Evolutionary conservation across 2,888 invertebrate species (phyloP).

Genomic region (Pemphredon lugubris): DNA sequence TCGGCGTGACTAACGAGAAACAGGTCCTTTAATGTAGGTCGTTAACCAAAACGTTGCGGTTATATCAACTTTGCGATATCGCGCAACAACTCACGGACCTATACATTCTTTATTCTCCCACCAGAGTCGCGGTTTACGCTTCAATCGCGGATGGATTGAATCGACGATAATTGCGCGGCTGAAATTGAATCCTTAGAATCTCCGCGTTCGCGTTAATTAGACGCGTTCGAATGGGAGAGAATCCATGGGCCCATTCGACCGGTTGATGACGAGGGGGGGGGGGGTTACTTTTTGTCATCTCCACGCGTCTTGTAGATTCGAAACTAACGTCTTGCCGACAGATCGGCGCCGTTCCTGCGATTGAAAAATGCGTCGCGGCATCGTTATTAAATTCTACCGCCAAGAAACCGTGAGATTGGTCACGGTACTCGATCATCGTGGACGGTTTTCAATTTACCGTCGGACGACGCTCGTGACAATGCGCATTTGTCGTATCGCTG

Average conservation of each 20-base stretch:
- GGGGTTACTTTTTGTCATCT: too few relatives aligned
- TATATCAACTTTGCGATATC: not conserved
- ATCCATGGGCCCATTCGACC: not conserved
- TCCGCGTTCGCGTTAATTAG: not conserved
- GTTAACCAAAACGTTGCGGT: not conserved
- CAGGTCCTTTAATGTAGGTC: not conserved
- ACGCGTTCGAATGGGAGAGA: not conserved
- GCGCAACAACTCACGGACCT: not conserved
- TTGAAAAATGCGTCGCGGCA: too few relatives aligned
- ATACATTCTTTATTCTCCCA: slow-evolving; percentile 1
- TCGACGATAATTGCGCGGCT: not conserved
- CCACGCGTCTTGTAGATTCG: too few relatives aligned
- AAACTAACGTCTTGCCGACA: too few relatives aligned
- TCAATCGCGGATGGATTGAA: not conserved
- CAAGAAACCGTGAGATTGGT: too few relatives aligned
- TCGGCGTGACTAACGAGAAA: not conserved
- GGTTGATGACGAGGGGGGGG: too few relatives aligned
- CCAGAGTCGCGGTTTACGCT: not conserved
- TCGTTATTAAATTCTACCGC: too few relatives aligned
- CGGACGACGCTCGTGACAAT: too few relatives aligned
- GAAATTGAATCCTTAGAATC: not conserved
- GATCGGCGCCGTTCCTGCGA: too few relatives aligned
- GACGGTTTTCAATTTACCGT: too few relatives aligned
- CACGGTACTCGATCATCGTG: too few relatives aligned
- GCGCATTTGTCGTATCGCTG: too few relatives aligned